phyloP scores from a whole-genome alignment of 2,888 invertebrate species.

The Dicyrtomina minuta region DNA sequence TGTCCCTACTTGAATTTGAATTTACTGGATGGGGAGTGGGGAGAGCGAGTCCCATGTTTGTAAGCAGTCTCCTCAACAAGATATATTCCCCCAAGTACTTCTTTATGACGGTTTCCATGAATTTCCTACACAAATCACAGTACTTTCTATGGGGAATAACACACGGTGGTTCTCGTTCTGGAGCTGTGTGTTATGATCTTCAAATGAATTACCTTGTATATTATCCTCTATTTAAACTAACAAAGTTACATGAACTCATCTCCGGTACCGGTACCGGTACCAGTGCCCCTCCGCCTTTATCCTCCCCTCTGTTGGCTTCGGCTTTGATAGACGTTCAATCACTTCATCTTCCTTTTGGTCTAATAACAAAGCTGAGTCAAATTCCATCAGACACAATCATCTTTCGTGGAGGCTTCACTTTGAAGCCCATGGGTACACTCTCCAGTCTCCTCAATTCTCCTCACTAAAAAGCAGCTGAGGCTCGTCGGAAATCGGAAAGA shows the following conservation, averaged over 20 bases:
- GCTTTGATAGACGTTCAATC: constrained; percentile 2
- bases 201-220: constrained; percentile 9
- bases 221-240: constrained; percentile 3
- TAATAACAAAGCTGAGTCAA: not conserved
- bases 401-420: too few relatives aligned
- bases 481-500: too few relatives aligned
- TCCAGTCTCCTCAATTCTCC: too few relatives aligned
- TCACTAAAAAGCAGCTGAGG: too few relatives aligned
- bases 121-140: too few relatives aligned
- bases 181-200: not conserved
- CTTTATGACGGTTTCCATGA: not conserved
- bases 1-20: too few relatives aligned
- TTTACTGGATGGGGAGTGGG: too few relatives aligned
- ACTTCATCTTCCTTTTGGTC: not conserved
- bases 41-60: too few relatives aligned
- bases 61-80: not conserved
- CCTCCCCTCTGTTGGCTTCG: too few relatives aligned
- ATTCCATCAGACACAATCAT: not conserved
- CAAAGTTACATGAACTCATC: constrained; percentile 14
- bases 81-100: not conserved
- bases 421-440: too few relatives aligned
- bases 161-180: too few relatives aligned
- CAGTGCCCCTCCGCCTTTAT: not conserved
- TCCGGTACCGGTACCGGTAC: not conserved
- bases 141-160: not conserved